Base-by-base conservation (phyloP, 2,888 invertebrate genomes). In the Crematogaster levior region DNA sequence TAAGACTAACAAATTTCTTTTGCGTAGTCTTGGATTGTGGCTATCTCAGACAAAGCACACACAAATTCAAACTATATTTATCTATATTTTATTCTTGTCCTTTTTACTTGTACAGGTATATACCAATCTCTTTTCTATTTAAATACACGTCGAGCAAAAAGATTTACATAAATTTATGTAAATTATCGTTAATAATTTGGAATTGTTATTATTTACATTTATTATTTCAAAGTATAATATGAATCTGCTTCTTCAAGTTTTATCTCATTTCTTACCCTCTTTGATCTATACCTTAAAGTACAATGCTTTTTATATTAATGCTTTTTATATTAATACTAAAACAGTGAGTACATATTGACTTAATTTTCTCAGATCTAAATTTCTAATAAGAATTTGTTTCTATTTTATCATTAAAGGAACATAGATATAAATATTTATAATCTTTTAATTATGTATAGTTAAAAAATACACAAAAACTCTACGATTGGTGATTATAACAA, bases 1-100 rank as follows among this genome's bases (percentile, higher is more conserved):
- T 21, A 74, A 24, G 37, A 4, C 66, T 24, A 80, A 72, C 27
- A 80, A 61, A 3, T 51, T 75, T 46, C 40, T 77, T 10, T 6
- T 85, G 18, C n/a, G 24, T 10, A 0, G 4, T 7, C 24, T 85
- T 40, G 82, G 85, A 4, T 43, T 81, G 3, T 81, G 81, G 81
- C 73, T 60, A 56, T 46, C 30, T 30, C 43, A 53, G 10, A 34
- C 43, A 60, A 60, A 10, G n/a, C 24, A 43, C 43, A n/a, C 48
- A 24, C 30, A 15, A 48, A 6, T 61, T 74, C 9, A 12, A 18
- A 0, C 18, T 34, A 34, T 61, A 46, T 24, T 48, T 1, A 9
- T 60, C 6, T 21, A 3, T n/a, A 34, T 3, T 30, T 0, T 24
- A 34, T 48, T 21, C 12, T 9, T 21, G 1, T 53, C 60, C 18